Base-by-base conservation (phyloP, 2,888 invertebrate species). In the Agonopterix arenella region DNA sequence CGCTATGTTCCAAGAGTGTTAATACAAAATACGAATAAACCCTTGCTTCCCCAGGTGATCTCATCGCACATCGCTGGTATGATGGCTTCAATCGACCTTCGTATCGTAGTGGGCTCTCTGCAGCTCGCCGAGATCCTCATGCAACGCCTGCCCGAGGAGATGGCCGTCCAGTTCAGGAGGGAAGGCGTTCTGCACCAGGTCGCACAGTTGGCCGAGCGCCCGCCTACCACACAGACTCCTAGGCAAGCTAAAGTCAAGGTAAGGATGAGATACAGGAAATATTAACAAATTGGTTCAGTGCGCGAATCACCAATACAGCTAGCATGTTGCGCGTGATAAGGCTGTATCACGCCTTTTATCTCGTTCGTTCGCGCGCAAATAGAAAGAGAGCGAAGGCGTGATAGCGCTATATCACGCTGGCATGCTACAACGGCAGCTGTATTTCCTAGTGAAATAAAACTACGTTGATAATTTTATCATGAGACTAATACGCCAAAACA, bases 21-120 rank as follows among this genome's bases (percentile, higher is more conserved):
- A 28, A 28, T 28, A 28, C 28, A 28, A 28, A 40, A 40, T 9
- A 40, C 9, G 5, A 10, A n/a, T n/a, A n/a, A 2, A 11, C 10
- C n/a, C 10, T n/a, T 40, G 40, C 4, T n/a, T 37, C 10, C 8
- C 46, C 62, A 89, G 89, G 92, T 96, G 59, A 97, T 98, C 51
- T 97, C 97, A 54, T 98, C 98, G 65, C 98, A 99, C 82, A 97
- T 99, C 73, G 98, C 98, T 36, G 98, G 98, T 52, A 99, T 99
- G 98, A 93, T 99, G 93, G 98, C 98, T 1, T 98, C 98, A 4
- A 96, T 95, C 76, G 99, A 99, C 89, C 91, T 99, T 56, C 93
- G 98, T 70, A 98, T 99, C 71, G 97, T 98, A 44, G 98, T 99
- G 46, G 98, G 98, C 49, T 98, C 98, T 43, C 90, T 99, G 48